Percentiles rank a stretch among this genome's conserved stretches.
phyloP scores from a whole-genome alignment of 2,888 invertebrate genomes.

The Polia nebulosa region DNA sequence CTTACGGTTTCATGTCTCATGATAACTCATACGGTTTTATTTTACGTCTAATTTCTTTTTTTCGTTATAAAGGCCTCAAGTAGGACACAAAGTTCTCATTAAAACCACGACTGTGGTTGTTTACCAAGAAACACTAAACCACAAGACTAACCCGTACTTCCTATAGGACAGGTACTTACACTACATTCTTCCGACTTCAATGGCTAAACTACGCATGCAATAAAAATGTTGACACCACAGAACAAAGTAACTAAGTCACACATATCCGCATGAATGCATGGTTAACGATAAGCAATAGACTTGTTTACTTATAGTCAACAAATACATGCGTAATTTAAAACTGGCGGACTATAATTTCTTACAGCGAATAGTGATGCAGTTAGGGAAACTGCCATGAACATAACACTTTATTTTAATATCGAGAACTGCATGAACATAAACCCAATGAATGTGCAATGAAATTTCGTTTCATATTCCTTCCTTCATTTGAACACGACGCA shows the following conservation, averaged over 20 bases:
- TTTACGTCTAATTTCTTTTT: background rate
- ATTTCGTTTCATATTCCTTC: slow-evolving; percentile 77
- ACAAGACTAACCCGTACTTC: slow-evolving; percentile 55
- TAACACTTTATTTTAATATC: slow-evolving; percentile 27
- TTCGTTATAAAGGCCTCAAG: background rate
- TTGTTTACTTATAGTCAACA: slow-evolving; percentile 20
- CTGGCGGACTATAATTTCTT: slow-evolving; percentile 1
- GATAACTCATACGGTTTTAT: background rate
- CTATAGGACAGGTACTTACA: slow-evolving; percentile 25
- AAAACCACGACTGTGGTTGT: slow-evolving; percentile 31
- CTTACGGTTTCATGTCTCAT: background rate
- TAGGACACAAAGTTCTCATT: slow-evolving; percentile 33
- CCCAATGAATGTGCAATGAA: slow-evolving; percentile 62
- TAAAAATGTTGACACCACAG: slow-evolving; percentile 6
- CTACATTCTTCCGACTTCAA: slow-evolving; percentile 31
- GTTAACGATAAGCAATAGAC: background rate
- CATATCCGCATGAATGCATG: slow-evolving; percentile 35
- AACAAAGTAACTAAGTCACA: background rate
- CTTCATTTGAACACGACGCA: slow-evolving; percentile 70
- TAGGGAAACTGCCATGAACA: slow-evolving; percentile 9
- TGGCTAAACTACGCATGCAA: slow-evolving; percentile 11
- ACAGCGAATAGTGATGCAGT: slow-evolving; percentile 9
- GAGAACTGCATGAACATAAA: slow-evolving; percentile 42
- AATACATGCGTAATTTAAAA: slow-evolving; percentile 18
- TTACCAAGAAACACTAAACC: slow-evolving; percentile 38